Evolutionary conservation across 2,113 vertebrate genomes (phyloP).

Genomic region (Periophthalmus modestus): DNA sequence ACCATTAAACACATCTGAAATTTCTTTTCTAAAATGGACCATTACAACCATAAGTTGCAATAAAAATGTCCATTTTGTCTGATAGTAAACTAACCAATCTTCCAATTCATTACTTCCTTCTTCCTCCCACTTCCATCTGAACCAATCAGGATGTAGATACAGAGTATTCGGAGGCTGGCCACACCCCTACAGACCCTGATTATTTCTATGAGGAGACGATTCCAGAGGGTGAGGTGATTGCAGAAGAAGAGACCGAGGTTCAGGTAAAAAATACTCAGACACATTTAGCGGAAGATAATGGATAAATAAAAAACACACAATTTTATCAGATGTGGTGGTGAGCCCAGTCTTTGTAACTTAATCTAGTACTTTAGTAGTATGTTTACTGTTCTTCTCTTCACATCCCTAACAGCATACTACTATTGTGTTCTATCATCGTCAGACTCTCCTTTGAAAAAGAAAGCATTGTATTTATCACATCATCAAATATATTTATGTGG

Average conservation of each 20-base stretch:
- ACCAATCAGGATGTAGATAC: constrained; percentile 81
- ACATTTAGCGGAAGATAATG: constrained; percentile 4
- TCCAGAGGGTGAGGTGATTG: constrained; percentile 75
- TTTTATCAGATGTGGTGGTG: constrained; percentile 58
- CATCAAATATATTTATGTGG: constrained; percentile 55
- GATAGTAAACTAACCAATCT: constrained; percentile 72
- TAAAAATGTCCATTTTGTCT: constrained; percentile 59
- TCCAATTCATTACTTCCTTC: constrained; percentile 74
- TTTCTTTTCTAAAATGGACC: constrained; percentile 62
- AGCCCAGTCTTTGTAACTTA: constrained; percentile 67
- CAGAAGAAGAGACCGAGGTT: constrained; percentile 62
- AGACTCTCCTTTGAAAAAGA: constrained; percentile 45
- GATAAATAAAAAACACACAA: not conserved
- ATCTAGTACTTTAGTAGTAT: constrained; percentile 22
- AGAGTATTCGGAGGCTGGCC: constrained; percentile 77
- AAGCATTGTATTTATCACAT: constrained; percentile 52
- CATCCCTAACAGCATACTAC: constrained; percentile 44
- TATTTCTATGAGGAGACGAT: constrained; percentile 79
- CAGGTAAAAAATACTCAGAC: constrained; percentile 70
- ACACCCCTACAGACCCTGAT: constrained; percentile 78
- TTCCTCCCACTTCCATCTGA: constrained; percentile 65
- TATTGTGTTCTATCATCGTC: constrained; percentile 33
- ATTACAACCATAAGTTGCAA: constrained; percentile 52
- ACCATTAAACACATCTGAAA: constrained; percentile 33
- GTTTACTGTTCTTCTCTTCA: not conserved